Conservation (phyloP, 2,888 invertebrate genomes). For the Hydraecia micacea region DNA sequence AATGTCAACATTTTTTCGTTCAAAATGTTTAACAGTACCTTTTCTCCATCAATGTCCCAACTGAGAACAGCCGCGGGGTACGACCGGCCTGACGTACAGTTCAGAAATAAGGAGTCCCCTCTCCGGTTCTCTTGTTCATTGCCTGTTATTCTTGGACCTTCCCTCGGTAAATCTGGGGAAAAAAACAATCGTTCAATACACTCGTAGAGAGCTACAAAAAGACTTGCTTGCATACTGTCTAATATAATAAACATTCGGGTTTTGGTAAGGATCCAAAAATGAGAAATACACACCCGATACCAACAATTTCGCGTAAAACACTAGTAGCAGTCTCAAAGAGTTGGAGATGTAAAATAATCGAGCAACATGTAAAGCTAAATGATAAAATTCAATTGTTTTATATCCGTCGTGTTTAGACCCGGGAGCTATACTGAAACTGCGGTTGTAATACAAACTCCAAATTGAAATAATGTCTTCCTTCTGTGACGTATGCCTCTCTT, state of each 20-base stretch:
- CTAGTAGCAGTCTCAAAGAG: conserved; percentile 22
- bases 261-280: conserved; percentile 42
- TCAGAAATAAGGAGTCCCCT: conserved; percentile 93
- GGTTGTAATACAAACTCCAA: conserved; percentile 62
- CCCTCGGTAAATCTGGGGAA: conserved; percentile 91
- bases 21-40: conserved; percentile 85
- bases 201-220: conserved; percentile 5
- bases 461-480: conserved; percentile 63
- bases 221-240: neutral
- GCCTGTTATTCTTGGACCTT: conserved; percentile 94
- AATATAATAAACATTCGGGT: conserved; percentile 25
- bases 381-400: conserved; percentile 45
- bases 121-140: conserved; percentile 93
- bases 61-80: conserved; percentile 93
- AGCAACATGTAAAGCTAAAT: conserved; percentile 38
- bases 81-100: conserved; percentile 94
- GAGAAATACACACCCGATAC: conserved; percentile 28
- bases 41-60: conserved; percentile 95
- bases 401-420: conserved; percentile 41
- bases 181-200: conserved; percentile 38
- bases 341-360: conserved; percentile 37
- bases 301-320: conserved; percentile 8
- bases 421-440: conserved; percentile 38
- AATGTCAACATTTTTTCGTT: conserved; percentile 55
- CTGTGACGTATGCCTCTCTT: conserved; percentile 48